Evolutionary conservation across 2,888 invertebrate genomes (phyloP).

Genomic region (Psylliodes chrysocephalus): DNA sequence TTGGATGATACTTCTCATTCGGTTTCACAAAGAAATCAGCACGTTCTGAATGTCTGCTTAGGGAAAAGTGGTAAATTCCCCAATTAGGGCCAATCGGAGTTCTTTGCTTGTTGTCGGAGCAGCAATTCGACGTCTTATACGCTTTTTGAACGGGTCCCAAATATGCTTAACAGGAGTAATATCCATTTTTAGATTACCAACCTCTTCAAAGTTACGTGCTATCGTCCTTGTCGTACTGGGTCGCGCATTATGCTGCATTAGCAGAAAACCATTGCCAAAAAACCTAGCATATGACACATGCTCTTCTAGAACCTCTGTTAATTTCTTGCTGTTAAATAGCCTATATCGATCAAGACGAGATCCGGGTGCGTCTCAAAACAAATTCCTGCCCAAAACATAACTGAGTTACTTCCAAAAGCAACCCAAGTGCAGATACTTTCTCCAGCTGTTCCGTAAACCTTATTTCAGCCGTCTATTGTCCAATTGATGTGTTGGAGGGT

Average conservation of each 20-base stretch:
- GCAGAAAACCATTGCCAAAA: no score
- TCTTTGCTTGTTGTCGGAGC: slow-evolving; percentile 7
- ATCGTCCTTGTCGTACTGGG: slow-evolving; percentile 27
- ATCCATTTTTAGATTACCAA: slow-evolving; percentile 31
- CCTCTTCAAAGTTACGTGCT: slow-evolving; percentile 28
- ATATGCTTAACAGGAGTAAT: slow-evolving; percentile 27
- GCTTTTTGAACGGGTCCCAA: slow-evolving; percentile 7
- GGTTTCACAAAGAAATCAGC: not conserved
- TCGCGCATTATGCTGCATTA: slow-evolving; percentile 11
- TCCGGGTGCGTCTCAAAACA: slow-evolving; percentile 1
- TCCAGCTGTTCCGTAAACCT: slow-evolving; percentile 7
- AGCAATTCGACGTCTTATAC: slow-evolving; percentile 2
- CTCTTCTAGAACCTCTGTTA: slow-evolving; percentile 5
- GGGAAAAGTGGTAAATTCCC: slow-evolving; percentile 2
- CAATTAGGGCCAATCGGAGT: slow-evolving; percentile 4
- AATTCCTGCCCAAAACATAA: no score
- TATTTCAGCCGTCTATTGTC: slow-evolving; percentile 1
- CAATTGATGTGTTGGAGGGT: slow-evolving; percentile 2
- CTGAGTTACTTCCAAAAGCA: slow-evolving; percentile 4
- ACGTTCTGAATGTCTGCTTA: not conserved
- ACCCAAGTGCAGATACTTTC: not conserved
- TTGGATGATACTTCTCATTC: no score
- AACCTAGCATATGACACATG: no score
- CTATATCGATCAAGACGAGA: not conserved
- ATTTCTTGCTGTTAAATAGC: not conserved